Evolutionary conservation across 2,888 invertebrate genomes (phyloP).

Genomic region (Nysson spinosus): DNA sequence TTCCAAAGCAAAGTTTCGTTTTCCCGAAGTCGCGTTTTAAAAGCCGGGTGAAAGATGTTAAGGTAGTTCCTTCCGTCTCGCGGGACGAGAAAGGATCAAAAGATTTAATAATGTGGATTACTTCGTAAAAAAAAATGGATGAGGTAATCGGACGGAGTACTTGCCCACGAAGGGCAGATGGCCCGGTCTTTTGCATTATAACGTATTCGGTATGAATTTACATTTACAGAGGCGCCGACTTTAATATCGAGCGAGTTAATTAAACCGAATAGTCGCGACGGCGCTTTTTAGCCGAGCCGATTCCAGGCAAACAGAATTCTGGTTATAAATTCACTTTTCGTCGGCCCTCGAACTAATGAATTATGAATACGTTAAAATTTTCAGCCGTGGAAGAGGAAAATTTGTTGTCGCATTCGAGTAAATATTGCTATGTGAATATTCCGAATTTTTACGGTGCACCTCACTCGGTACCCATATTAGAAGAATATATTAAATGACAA

Average conservation of each 20-base stretch:
- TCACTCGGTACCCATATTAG: too few relatives aligned
- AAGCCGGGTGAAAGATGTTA: not conserved
- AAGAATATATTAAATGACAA: too few relatives aligned
- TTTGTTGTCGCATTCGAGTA: too few relatives aligned
- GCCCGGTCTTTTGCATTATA: not conserved
- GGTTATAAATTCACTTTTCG: too few relatives aligned
- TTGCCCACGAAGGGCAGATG: not conserved
- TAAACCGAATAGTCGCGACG: not conserved
- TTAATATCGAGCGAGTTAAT: not conserved
- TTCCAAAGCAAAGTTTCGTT: not conserved
- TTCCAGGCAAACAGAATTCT: too few relatives aligned
- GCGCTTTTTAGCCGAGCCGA: too few relatives aligned
- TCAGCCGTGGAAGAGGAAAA: too few relatives aligned
- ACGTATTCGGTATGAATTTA: constrained; percentile 3
- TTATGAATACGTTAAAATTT: too few relatives aligned
- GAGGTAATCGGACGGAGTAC: not conserved
- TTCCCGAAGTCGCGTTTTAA: constrained; percentile 2
- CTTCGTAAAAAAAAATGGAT: constrained; percentile 4
- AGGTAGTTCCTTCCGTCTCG: constrained; percentile 4
- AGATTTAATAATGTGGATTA: constrained; percentile 49
- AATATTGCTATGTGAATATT: too few relatives aligned
- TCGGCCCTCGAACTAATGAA: too few relatives aligned
- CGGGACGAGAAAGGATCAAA: constrained; percentile 33
- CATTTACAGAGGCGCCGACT: constrained; percentile 2
- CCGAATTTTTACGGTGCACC: too few relatives aligned